Conservation (phyloP, 2,888 invertebrate genomes). For the Notodonta ziczac region DNA sequence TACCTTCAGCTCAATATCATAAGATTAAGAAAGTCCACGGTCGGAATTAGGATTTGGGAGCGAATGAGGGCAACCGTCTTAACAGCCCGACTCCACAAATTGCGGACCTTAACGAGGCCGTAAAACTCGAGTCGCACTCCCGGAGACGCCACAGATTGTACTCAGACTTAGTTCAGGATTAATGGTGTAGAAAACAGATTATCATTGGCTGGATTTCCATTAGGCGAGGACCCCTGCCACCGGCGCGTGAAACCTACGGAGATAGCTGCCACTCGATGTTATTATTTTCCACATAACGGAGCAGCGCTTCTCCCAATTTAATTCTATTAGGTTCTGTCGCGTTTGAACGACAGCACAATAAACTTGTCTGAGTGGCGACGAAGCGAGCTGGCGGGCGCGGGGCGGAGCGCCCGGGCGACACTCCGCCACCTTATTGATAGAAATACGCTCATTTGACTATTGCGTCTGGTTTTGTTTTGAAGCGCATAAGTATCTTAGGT, state of each 20-base stretch:
- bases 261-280: slow-evolving; percentile 77
- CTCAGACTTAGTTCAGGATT: slow-evolving; percentile 84
- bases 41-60: slow-evolving; percentile 78
- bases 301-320: slow-evolving; percentile 80
- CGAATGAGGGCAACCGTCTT: slow-evolving; percentile 75
- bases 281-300: slow-evolving; percentile 84
- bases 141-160: slow-evolving; percentile 81
- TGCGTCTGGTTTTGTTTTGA: slow-evolving; percentile 46
- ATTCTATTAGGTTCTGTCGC: slow-evolving; percentile 83
- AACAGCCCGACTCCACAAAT: slow-evolving; percentile 84
- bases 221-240: slow-evolving; percentile 80
- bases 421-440: slow-evolving; percentile 50
- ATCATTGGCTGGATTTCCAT: slow-evolving; percentile 84
- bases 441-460: slow-evolving; percentile 57
- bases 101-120: slow-evolving; percentile 84
- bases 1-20: slow-evolving; percentile 81
- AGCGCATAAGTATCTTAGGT: too few species aligned
- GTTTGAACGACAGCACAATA: slow-evolving; percentile 81
- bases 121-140: slow-evolving; percentile 81
- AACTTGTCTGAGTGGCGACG: slow-evolving; percentile 70
- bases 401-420: slow-evolving; percentile 30
- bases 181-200: slow-evolving; percentile 86
- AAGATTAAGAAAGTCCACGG: slow-evolving; percentile 84
- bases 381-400: slow-evolving; percentile 37
- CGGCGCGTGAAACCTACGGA: slow-evolving; percentile 81